Base-by-base conservation (phyloP, 2,113 vertebrate genomes). In the Columbina picui region DNA sequence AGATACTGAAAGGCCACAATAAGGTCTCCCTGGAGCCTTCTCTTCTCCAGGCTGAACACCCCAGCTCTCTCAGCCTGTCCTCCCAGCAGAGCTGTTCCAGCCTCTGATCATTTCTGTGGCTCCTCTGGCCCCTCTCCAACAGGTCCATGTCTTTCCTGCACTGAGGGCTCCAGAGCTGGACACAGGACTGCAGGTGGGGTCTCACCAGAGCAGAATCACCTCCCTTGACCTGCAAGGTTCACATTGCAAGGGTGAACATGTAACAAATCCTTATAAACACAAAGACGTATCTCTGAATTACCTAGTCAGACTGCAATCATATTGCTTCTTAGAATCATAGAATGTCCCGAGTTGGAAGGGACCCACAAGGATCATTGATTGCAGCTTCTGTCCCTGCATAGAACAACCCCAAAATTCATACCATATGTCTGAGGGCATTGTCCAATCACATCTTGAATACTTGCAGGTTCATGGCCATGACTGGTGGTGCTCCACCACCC, bases 131-230 rank as follows among this genome's bases (percentile, higher is more conserved):
- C 19, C 1, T 0, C 3, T 45, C 16, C 38, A 71, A 26, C 6
- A 45, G 3, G 6, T 45, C 27, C 7, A 13, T 39, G 22, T 55
- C 16, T 20, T 39, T 89, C 23, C 12, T 55, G 7, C 23, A 3
- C 13, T 69, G 34, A 16, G 14, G n/a, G 5, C 14, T 10, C 36
- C 52, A 59, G 39, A 61, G 7, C 7, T 82, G 34, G 34, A 73
- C 0, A 2, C 65, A 38, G 41, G 2, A 17, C 20, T 53, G 1
- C 23, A 56, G 10, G 38, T 4, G 2, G 13, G 20, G 5, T 61
- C 21, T 60, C 19, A 65, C 7, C 1, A 60, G 25, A 41, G 19
- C 4, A 92, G 78, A 78, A 74, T 65, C 19, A 11, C 9, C 22
- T 68, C 22, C 9, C 5, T 81, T 5, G 0, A 41, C 29, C 17